These are phyloP conservation scores for Acleris sparsana DNA, from an alignment of 2,888 invertebrate species.

Conservation along the genomic window DNA sequence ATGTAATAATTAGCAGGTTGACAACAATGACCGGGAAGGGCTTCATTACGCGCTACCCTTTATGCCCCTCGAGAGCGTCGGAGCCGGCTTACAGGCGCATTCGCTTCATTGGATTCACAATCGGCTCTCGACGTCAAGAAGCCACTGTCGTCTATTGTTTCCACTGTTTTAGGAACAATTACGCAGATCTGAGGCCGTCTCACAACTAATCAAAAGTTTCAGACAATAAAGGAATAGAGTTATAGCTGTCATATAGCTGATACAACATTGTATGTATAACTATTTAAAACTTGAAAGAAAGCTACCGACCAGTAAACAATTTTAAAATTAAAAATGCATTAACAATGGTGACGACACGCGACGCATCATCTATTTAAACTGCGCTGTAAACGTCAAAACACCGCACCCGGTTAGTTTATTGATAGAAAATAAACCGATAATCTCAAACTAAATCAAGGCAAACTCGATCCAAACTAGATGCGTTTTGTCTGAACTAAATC, in stretches of 20 bases:
- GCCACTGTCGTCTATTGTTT: conserved; percentile 35
- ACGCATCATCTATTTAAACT: conserved; percentile 17
- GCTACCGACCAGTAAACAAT: neutral
- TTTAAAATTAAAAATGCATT: conserved; percentile 26
- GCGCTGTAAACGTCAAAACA: conserved; percentile 9
- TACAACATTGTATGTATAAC: neutral
- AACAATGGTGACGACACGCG: conserved; percentile 19
- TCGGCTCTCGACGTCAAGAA: conserved; percentile 51
- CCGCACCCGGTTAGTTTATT: conserved; percentile 2
- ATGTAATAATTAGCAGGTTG: conserved; percentile 56
- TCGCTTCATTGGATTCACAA: conserved; percentile 63
- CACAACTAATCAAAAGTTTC: too few relatives aligned
- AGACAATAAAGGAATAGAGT: too few relatives aligned
- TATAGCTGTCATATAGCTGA: neutral
- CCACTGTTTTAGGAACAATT: neutral
- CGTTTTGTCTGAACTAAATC: conserved; percentile 12
- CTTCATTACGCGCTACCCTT: conserved; percentile 62
- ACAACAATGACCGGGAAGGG: conserved; percentile 62
- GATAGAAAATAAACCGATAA: conserved; percentile 14
- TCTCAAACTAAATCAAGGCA: conserved; percentile 12
- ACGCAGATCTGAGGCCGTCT: too few relatives aligned
- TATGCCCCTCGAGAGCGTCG: conserved; percentile 50
- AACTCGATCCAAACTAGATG: conserved; percentile 17
- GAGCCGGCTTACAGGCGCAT: conserved; percentile 50
- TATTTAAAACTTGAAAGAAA: neutral